Evolutionary conservation across 2,888 invertebrate species (phyloP), one percentile per base, ranked within the genome.

Genomic region (Zaprionus obscuricornis): DNA sequence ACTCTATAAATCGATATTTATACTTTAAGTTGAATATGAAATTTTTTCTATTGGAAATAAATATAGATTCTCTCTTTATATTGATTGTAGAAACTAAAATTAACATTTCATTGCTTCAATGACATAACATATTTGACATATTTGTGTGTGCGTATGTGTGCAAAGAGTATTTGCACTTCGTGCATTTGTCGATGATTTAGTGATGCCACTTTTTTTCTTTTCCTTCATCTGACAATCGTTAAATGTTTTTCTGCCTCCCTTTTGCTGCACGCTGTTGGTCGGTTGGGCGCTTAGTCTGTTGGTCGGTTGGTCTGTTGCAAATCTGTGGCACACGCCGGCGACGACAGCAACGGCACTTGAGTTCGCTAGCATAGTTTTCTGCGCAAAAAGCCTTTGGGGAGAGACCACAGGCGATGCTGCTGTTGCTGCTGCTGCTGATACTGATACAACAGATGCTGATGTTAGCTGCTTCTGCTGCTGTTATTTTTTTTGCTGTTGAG

Each of bases 351-450:
- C 42, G 72, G 66, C 72, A 66, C 83, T 85, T 78, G 75, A 82
- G 79, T 50, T 73, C 36, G 75, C 65, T 66, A 70, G 84, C 85
- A 85, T 73, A 85, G 83, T 77, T 81, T 78, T 69, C 66, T 70
- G 70, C 57, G 60, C 66, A 75, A 66, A 81, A 78, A 72, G 73
- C 73, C 85, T 70, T 56, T 47, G 22, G 82, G 74, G 50, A 49
- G 33, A 47, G 49, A 40, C 85, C 57, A 16, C 36, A 49, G 64
- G 73, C 58, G 40, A 56, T 47, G 68, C 62, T 68, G 57, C 47
- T 58, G 49, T 26, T 34, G 26, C 33, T 33, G 40, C 22, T 36
- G 42, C 14, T 37, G 29, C 22, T 45, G 31, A 17, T 29, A 29
- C 26, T 46, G 26, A 26, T 20, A 10, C 27, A 33, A n/a, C 37